A percentile compares a stretch with the other conserved stretches of the same genome.
These are phyloP conservation scores for Carapus acus DNA, from an alignment of 2,797 vertebrate genomes.

Conservation along the genomic window DNA sequence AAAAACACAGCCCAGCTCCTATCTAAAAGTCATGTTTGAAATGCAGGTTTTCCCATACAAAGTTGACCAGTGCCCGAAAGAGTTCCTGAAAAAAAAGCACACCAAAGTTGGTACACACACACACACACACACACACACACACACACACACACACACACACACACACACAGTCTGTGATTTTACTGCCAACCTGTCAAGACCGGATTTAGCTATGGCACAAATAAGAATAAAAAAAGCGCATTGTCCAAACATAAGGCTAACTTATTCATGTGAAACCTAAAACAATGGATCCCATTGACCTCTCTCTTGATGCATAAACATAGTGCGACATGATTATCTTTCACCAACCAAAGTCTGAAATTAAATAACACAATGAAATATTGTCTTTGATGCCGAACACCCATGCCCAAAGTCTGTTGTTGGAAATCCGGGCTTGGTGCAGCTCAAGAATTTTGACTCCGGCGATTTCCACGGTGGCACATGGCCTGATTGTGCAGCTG, in stretches of 20 bases:
- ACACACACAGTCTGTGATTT: background rate
- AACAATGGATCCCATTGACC: background rate
- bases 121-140: background rate
- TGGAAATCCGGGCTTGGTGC: too few relatives aligned
- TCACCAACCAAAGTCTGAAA: background rate
- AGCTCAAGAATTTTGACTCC: too few relatives aligned
- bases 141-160: slow-evolving; percentile 1
- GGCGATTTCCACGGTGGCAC: too few relatives aligned
- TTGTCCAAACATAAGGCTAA: background rate
- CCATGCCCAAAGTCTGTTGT: too few relatives aligned
- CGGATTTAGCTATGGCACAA: slow-evolving; percentile 1
- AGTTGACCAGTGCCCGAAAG: background rate
- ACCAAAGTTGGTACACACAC: too few relatives aligned
- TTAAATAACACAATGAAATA: too few relatives aligned
- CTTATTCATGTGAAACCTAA: background rate
- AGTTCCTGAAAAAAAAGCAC: background rate
- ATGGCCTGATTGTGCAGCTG: too few relatives aligned
- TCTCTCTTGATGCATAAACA: background rate
- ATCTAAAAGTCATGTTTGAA: slow-evolving; percentile 9
- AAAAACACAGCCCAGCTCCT: slow-evolving; percentile 7
- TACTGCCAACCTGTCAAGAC: background rate
- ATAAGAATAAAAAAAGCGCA: background rate
- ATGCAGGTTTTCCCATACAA: background rate
- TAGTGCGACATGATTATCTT: background rate
- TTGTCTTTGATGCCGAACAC: too few relatives aligned